Evolutionary conservation across 2,888 invertebrate species (phyloP).

Genomic region (Luffia ferchaultella): DNA sequence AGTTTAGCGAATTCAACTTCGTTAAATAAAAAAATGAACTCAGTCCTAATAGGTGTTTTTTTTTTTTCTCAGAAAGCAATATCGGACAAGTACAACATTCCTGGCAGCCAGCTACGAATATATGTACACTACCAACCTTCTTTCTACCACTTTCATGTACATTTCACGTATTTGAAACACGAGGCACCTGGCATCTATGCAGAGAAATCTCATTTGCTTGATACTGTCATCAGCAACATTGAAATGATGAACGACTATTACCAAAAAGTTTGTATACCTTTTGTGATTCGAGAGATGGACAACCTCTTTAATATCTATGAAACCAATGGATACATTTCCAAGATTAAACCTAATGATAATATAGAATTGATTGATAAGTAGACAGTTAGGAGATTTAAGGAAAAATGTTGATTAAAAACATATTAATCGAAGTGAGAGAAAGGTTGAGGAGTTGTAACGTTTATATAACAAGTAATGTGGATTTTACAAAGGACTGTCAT

Average conservation of each 20-base stretch:
- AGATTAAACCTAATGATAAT: constrained; percentile 33
- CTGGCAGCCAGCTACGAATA: constrained; percentile 75
- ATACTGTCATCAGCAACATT: constrained; percentile 90
- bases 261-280: constrained; percentile 80
- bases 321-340: constrained; percentile 59
- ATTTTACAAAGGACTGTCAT: constrained; percentile 46
- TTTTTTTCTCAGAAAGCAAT: constrained; percentile 75
- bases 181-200: constrained; percentile 85
- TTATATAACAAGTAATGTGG: constrained; percentile 55
- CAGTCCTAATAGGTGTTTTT: constrained; percentile 6
- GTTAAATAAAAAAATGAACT: too few relatives aligned
- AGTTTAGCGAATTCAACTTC: too few relatives aligned
- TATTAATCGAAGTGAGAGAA: constrained; percentile 68
- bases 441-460: constrained; percentile 68
- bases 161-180: constrained; percentile 83
- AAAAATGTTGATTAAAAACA: constrained; percentile 55
- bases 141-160: constrained; percentile 96
- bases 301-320: constrained; percentile 73
- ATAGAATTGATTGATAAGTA: constrained; percentile 39
- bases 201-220: constrained; percentile 87
- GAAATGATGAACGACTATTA: constrained; percentile 86
- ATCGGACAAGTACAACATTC: constrained; percentile 76
- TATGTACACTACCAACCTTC: constrained; percentile 97
- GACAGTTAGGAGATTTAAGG: constrained; percentile 16
- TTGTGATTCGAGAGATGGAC: constrained; percentile 80